These are phyloP conservation scores for Heliocidaris erythrogramma DNA, from an alignment of 35 echinoderm and acorn worm genomes.

Conservation along the genomic window DNA sequence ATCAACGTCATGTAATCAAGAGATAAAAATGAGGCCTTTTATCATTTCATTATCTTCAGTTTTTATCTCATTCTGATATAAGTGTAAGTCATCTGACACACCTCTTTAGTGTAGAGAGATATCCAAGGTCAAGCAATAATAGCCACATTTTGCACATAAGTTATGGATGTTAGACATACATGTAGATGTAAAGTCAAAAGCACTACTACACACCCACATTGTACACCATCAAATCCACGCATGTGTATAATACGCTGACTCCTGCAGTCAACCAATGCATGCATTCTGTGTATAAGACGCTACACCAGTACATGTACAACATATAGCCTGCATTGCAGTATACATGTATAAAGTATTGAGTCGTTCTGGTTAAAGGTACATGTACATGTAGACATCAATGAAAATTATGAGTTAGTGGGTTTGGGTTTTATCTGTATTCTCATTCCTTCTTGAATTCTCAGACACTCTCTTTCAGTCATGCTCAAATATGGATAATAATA, in stretches of 20 bases:
- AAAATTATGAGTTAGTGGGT: too few relatives aligned
- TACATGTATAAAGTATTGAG: not conserved
- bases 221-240: not conserved
- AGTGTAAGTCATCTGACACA: not conserved
- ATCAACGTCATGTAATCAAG: not conserved
- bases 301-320: not conserved
- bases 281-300: not conserved
- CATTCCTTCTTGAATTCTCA: too few relatives aligned
- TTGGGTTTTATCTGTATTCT: too few relatives aligned
- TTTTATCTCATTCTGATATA: not conserved
- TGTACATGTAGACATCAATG: too few relatives aligned
- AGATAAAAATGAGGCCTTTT: not conserved
- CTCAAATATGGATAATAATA: too few relatives aligned
- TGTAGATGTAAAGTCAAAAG: not conserved
- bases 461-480: too few relatives aligned
- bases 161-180: too few relatives aligned
- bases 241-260: not conserved
- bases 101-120: not conserved
- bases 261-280: not conserved
- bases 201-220: not conserved
- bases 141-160: too few relatives aligned
- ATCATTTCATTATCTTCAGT: not conserved
- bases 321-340: too few relatives aligned
- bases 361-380: too few relatives aligned
- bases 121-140: not conserved